Evolutionary conservation across 2,113 vertebrate genomes (phyloP).

Genomic region (Helogale parvula): DNA sequence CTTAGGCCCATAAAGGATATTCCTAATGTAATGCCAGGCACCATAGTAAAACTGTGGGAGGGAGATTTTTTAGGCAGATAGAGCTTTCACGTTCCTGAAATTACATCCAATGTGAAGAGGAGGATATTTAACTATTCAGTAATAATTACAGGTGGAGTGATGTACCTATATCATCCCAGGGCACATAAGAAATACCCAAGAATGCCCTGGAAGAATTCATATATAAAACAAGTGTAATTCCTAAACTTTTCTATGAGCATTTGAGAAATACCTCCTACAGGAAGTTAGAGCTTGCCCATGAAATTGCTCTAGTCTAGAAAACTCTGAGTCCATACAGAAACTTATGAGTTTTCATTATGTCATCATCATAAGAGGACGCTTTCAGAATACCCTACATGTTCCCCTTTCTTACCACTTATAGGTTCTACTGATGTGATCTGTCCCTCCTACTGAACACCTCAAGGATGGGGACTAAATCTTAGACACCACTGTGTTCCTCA

Average conservation of each 20-base stretch:
- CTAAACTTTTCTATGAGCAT: background rate
- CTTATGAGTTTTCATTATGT: slow-evolving; percentile 71
- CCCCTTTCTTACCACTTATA: background rate
- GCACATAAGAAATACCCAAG: background rate
- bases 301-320: slow-evolving; percentile 73
- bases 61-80: background rate
- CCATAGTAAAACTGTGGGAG: background rate
- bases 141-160: background rate
- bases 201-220: background rate
- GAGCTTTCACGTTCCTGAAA: background rate
- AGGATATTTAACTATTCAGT: background rate
- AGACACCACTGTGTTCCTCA: background rate
- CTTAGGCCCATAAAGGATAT: background rate
- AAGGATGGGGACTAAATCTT: too few relatives aligned
- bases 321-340: slow-evolving; percentile 73
- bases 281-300: slow-evolving; percentile 61
- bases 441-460: background rate
- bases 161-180: background rate
- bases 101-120: background rate
- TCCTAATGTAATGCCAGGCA: background rate
- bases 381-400: background rate
- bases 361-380: slow-evolving; percentile 71
- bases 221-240: background rate
- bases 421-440: background rate
- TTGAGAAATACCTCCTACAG: slow-evolving; percentile 56